Evolutionary conservation across 2,797 vertebrate species (phyloP).

Genomic region (Chelidonichthys spinosus): DNA sequence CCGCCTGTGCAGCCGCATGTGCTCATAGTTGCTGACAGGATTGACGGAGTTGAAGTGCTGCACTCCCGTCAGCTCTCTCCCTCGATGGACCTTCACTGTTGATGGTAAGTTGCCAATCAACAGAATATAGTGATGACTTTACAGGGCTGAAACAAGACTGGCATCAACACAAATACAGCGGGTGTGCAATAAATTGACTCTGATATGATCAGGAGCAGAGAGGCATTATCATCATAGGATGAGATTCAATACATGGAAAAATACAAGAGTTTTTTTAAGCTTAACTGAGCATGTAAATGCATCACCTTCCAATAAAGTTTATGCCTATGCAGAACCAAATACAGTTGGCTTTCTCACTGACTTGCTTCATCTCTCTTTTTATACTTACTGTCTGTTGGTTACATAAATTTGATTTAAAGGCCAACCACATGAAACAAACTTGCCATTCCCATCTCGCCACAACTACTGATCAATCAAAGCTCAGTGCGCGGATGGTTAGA

Average conservation of each 20-base stretch:
- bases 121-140: slow-evolving; percentile 14
- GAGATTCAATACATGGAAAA: slow-evolving; percentile 16
- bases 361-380: background rate
- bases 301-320: background rate
- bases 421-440: slow-evolving; percentile 18
- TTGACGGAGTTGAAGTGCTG: slow-evolving; percentile 90
- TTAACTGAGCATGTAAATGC: slow-evolving; percentile 1
- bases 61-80: slow-evolving; percentile 92
- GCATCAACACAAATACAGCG: slow-evolving; percentile 6
- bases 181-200: slow-evolving; percentile 16
- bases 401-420: slow-evolving; percentile 2
- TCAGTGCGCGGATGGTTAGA: too few relatives aligned
- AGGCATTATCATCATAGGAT: slow-evolving; percentile 1
- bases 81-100: slow-evolving; percentile 91
- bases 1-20: slow-evolving; percentile 93
- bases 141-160: background rate
- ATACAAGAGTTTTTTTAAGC: background rate
- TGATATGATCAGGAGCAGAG: slow-evolving; percentile 7
- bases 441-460: slow-evolving; percentile 1
- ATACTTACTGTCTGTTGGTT: background rate
- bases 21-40: slow-evolving; percentile 94
- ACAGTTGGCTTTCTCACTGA: slow-evolving; percentile 3
- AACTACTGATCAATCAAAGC: slow-evolving; percentile 17
- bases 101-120: slow-evolving; percentile 40
- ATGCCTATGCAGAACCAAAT: background rate